phyloP scores from a whole-genome alignment of 2,888 invertebrate genomes.

The Oscheius onirici region DNA sequence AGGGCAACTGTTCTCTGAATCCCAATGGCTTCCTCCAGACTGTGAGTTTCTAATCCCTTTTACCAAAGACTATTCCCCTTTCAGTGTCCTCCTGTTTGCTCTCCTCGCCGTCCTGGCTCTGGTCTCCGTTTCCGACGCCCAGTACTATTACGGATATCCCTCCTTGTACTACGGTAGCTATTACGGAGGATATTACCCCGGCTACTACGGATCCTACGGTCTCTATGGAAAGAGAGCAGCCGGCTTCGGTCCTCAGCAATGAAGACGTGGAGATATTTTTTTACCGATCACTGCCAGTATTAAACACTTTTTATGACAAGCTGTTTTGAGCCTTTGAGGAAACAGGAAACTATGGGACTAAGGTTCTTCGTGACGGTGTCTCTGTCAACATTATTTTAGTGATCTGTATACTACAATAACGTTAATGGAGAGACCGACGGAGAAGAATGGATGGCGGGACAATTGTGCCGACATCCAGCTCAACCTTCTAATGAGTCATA shows the following conservation, averaged over 20 bases:
- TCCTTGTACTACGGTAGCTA: constrained; percentile 6
- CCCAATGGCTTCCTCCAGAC: constrained; percentile 8
- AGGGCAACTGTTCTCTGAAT: background rate
- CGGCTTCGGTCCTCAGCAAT: constrained; percentile 16
- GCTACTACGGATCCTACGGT: constrained; percentile 32
- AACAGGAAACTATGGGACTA: too few relatives aligned
- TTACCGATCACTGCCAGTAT: background rate
- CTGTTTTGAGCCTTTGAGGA: background rate
- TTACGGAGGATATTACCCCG: background rate
- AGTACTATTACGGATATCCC: constrained; percentile 25
- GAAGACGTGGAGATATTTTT: background rate
- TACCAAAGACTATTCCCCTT: background rate
- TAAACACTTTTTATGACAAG: background rate
- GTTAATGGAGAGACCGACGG: too few relatives aligned
- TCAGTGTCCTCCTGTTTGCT: constrained; percentile 6
- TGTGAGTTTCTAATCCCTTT: constrained; percentile 3
- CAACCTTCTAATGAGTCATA: too few relatives aligned
- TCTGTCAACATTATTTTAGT: too few relatives aligned
- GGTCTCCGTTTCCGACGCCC: constrained; percentile 10
- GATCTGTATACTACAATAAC: too few relatives aligned
- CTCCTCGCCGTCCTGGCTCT: constrained; percentile 18
- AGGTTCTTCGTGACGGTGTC: too few relatives aligned
- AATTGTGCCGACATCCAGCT: too few relatives aligned
- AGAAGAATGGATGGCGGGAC: too few relatives aligned
- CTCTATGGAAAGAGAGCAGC: constrained; percentile 35